Base-by-base conservation (phyloP, 1,140 invertebrate genomes). In the Drosophila arawakana region DNA sequence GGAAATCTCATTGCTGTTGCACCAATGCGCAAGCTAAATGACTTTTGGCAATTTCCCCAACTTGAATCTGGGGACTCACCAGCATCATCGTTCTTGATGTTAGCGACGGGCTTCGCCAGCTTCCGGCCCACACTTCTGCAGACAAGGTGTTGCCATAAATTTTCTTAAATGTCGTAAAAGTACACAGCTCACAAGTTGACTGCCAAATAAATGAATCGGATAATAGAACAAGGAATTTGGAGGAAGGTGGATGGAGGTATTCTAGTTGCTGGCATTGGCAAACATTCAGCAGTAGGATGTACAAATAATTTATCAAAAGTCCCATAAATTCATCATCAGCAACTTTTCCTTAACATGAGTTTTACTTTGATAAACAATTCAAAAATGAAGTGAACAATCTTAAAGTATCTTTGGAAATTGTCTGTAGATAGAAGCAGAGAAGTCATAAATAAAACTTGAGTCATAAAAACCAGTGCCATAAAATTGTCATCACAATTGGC, bases 1-100 rank as follows among this genome's bases (percentile, higher is more conserved):
- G 61, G 50, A 80, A 80, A 77, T 84, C 77, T 78, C 55, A 72
- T 70, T 81, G 71, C 71, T 63, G 39, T 67, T 76, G 67, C 82
- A 85, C 18, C 50, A 60, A 73, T 75, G 82, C 82, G 68, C 68
- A 70, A 86, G 71, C 82, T 79, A 81, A 85, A 85, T 85, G 82
- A 85, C 82, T 85, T 85, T 85, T 80, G 78, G 82, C 82, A 85
- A 85, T 79, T 86, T 88, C 79, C 82, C 79, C 72, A 73, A 79
- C 72, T 71, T 50, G 72, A 65, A 76, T 60, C 81, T 67, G 66
- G 35, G 62, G 65, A 70, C 65, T 41, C 25, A 30, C 6, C 25
- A 30, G 3, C 25, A 30, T 30, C 35, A 55, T 21, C 41, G 25
- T 30, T 21, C 7, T 8, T 34, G 39, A 18, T 37, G 13, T 34